Evolutionary conservation across 2,888 invertebrate species (phyloP).

Genomic region (Sabatieria punctata): DNA sequence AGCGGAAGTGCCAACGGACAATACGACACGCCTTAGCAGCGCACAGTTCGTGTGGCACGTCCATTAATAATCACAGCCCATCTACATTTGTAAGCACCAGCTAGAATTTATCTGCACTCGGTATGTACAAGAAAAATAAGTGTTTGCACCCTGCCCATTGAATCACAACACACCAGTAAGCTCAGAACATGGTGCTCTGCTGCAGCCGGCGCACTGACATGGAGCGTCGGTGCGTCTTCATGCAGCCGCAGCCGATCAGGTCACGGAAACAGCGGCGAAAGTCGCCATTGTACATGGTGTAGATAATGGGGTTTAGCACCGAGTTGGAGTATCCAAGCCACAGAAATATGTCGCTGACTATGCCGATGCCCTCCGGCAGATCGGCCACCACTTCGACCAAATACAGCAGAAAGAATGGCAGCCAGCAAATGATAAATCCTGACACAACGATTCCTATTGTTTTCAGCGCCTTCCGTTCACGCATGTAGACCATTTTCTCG

Average conservation of each 20-base stretch:
- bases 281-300: slow-evolving; percentile 30
- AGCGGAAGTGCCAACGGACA: too few relatives aligned
- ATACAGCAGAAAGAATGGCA: slow-evolving; percentile 33
- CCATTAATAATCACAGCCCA: too few relatives aligned
- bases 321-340: slow-evolving; percentile 10
- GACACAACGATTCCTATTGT: slow-evolving; percentile 21
- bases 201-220: slow-evolving; percentile 4
- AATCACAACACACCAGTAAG: too few relatives aligned
- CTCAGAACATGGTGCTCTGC: background rate
- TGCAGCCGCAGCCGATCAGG: slow-evolving; percentile 26
- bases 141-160: too few relatives aligned
- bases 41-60: too few relatives aligned
- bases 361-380: slow-evolving; percentile 13
- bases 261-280: slow-evolving; percentile 32
- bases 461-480: slow-evolving; percentile 29
- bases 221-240: slow-evolving; percentile 22
- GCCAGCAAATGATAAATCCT: slow-evolving; percentile 34
- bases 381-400: slow-evolving; percentile 22
- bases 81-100: too few relatives aligned
- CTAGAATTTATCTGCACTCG: too few relatives aligned
- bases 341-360: slow-evolving; percentile 6
- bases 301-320: slow-evolving; percentile 27
- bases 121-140: too few relatives aligned
- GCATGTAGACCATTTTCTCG: slow-evolving; percentile 9
- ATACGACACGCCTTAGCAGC: too few relatives aligned